Evolutionary conservation across 2,888 invertebrate species (phyloP).

Genomic region (Carabus problematicus): DNA sequence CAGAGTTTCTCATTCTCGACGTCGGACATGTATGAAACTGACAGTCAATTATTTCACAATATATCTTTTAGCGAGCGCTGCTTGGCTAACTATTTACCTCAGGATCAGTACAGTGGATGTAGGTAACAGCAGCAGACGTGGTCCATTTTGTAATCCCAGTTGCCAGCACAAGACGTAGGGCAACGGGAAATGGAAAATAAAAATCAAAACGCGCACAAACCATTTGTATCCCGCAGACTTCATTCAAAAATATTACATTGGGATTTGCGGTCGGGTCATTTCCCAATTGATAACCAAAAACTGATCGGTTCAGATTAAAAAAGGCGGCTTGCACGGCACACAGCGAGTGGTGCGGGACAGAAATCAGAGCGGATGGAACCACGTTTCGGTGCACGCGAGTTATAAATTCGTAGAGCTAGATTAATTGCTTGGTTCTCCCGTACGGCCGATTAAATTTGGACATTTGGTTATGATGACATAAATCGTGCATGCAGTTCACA

Average conservation of each 20-base stretch:
- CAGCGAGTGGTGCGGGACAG: background rate
- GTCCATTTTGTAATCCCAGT: background rate
- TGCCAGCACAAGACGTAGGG: background rate
- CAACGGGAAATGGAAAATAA: background rate
- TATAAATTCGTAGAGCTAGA: conserved; percentile 49
- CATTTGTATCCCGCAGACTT: conserved; percentile 13
- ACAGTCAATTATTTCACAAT: too few species aligned
- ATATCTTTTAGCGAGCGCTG: too few species aligned
- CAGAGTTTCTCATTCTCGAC: too few species aligned
- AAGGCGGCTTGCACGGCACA: background rate
- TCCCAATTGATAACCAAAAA: conserved; percentile 30
- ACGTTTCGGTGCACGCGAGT: conserved; percentile 43
- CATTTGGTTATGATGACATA: conserved; percentile 47
- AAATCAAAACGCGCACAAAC: background rate
- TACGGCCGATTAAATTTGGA: conserved; percentile 52
- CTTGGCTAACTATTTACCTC: too few species aligned
- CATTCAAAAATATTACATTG: conserved; percentile 22
- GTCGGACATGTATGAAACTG: too few species aligned
- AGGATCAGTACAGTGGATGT: too few species aligned
- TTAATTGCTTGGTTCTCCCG: conserved; percentile 52
- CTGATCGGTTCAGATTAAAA: conserved; percentile 28
- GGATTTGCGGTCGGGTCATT: conserved; percentile 17
- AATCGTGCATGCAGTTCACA: conserved; percentile 45
- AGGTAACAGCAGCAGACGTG: background rate
- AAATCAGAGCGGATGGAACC: background rate